phyloP scores from a whole-genome alignment of 1,140 invertebrate species.

The Platorchestia sp. region DNA sequence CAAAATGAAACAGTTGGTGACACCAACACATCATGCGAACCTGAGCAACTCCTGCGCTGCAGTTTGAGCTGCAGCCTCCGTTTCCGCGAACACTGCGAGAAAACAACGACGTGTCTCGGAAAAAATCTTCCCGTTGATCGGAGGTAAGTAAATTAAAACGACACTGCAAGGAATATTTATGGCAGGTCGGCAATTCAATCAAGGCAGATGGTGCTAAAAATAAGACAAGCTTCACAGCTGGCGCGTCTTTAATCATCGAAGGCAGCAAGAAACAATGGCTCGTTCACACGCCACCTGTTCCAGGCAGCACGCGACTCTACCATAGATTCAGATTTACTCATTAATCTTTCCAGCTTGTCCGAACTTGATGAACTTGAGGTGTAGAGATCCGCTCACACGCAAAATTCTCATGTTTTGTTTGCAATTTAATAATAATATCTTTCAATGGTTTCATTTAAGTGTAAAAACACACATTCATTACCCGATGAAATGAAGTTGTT shows the following conservation, averaged over 20 bases:
- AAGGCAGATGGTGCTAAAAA: constrained; percentile 14
- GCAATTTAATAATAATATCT: too few species aligned
- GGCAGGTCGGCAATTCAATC: constrained; percentile 33
- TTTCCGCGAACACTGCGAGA: not conserved
- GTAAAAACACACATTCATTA: too few species aligned
- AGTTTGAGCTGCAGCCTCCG: not conserved
- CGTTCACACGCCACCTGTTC: constrained; percentile 29
- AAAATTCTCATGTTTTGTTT: not conserved
- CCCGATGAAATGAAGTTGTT: too few species aligned
- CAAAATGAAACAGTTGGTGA: not conserved
- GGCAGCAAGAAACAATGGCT: constrained; percentile 40
- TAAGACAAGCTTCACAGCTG: constrained; percentile 14
- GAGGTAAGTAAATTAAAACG: not conserved
- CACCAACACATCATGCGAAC: not conserved
- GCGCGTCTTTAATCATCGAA: constrained; percentile 6
- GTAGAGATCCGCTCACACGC: not conserved
- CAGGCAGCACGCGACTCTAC: not conserved
- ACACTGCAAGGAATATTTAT: constrained; percentile 2
- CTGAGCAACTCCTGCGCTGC: not conserved
- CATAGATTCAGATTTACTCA: constrained; percentile 37
- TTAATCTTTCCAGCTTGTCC: not conserved
- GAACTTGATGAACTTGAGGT: not conserved
- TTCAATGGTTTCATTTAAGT: too few species aligned
- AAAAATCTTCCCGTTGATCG: not conserved
- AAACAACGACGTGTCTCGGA: not conserved